Base-by-base conservation (phyloP, 2,888 invertebrate species). In the Agonopterix alstromeriana region DNA sequence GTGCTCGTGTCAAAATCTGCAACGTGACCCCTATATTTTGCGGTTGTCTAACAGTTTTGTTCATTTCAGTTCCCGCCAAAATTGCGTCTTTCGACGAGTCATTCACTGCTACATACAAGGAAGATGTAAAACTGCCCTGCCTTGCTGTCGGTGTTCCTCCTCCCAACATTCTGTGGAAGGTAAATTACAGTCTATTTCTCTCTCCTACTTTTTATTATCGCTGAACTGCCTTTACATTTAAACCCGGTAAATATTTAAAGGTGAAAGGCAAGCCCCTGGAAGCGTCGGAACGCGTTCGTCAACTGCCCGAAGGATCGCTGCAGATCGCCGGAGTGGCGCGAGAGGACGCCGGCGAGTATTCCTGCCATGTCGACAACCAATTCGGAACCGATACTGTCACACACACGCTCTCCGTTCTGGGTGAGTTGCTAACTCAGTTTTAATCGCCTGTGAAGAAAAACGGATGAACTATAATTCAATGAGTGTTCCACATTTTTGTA, bases 41-140 rank as follows among this genome's bases (percentile, higher is more conserved):
- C 7, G 27, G 17, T 27, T 27, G 27, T 27, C 5, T 7, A 5
- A 27, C 27, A 5, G 27, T 10, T 46, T 45, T 55, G 8, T 53
- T 11, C 57, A 74, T 84, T 53, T 8, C 74, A 95, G 98, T 97
- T 50, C 96, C 97, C 43, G 98, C 98, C 1, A 96, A 96, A 77
- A 97, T 98, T 63, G 97, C 97, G 43, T 97, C 97, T 1, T 98
- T 98, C 80, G 97, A 98, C 71, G 95, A 96, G 72, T 94, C 94
- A n/a, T 95, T 97, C 76, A 95, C 95, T 53, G 96, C 96, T 9
- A 97, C 95, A 0, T 97, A 96, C 84, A 96, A 96, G 82, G 96
- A 97, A 86, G 96, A 97, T 65, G 95, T 97, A 1, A 96, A 95
- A 63, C 86, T 98, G 67, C 97, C 97, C 0, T 98, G 98, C 67